Evolutionary conservation across 1,140 invertebrate genomes (phyloP).

Genomic region (Asbolus verrucosus): DNA sequence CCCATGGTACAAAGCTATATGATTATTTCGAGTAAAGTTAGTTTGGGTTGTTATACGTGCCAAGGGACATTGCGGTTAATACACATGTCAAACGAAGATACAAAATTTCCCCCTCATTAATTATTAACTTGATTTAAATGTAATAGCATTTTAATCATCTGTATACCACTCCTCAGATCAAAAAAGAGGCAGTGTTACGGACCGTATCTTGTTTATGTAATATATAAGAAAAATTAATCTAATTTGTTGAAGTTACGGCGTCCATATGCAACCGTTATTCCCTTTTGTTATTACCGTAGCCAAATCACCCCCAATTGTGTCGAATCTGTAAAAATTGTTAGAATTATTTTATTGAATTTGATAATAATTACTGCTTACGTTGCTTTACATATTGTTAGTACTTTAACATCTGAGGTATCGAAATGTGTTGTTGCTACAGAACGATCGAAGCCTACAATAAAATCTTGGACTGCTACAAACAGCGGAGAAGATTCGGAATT

Average conservation of each 20-base stretch:
- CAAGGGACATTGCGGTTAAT: slow-evolving; percentile 5
- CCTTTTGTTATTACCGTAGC: slow-evolving; percentile 65
- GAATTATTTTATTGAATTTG: too few species aligned
- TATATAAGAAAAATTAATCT: not conserved
- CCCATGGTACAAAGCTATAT: slow-evolving; percentile 5
- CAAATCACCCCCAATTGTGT: slow-evolving; percentile 64
- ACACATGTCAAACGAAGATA: slow-evolving; percentile 14
- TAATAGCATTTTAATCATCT: too few species aligned
- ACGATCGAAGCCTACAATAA: slow-evolving; percentile 1
- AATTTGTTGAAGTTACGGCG: slow-evolving; percentile 49
- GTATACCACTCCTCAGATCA: not conserved
- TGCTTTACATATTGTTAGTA: slow-evolving; percentile 20
- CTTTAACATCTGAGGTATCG: not conserved
- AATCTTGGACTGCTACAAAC: slow-evolving; percentile 1
- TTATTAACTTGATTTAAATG: not conserved
- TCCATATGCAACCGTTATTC: slow-evolving; percentile 66
- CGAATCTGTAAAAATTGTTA: slow-evolving; percentile 62
- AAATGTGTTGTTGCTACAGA: slow-evolving; percentile 23
- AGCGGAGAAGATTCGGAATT: not conserved
- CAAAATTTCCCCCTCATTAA: slow-evolving; percentile 10
- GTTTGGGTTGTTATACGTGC: slow-evolving; percentile 3
- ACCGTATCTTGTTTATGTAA: not conserved
- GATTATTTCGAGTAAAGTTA: slow-evolving; percentile 13
- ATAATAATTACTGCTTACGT: not conserved
- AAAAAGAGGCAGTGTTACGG: not conserved